A percentile compares a stretch with the other conserved stretches of the same genome.
Conservation (phyloP, 2,797 vertebrate species). For the Phataginus tricuspis region DNA sequence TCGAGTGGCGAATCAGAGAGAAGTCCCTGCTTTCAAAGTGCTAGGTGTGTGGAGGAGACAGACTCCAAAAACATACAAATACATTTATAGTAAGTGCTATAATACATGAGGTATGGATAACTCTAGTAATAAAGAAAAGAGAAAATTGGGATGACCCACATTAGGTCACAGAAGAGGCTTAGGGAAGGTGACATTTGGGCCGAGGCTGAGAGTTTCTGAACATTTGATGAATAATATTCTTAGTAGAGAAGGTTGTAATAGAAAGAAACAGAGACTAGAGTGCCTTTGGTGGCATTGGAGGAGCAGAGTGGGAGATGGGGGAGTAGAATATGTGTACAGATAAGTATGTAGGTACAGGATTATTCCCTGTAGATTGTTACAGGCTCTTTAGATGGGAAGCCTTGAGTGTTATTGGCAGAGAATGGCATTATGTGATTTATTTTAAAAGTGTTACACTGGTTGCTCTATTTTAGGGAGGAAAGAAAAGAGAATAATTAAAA, state of each 20-base stretch:
- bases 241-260: not conserved
- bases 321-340: not conserved
- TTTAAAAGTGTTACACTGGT: not conserved
- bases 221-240: not conserved
- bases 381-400: not conserved
- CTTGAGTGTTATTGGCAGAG: not conserved
- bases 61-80: not conserved
- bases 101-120: not conserved
- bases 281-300: not conserved
- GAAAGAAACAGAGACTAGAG: not conserved
- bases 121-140: not conserved
- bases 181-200: not conserved
- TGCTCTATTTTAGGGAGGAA: not conserved
- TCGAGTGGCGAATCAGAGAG: not conserved
- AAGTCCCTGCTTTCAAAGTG: not conserved
- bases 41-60: not conserved
- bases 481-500: not conserved
- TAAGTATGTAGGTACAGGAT: not conserved
- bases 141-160: not conserved
- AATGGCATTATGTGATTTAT: not conserved
- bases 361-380: not conserved
- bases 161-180: not conserved
- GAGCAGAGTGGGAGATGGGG: not conserved
- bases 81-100: not conserved
- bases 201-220: not conserved